Conservation (phyloP, 2,888 invertebrate species). For the Limnephilus lunatus region DNA sequence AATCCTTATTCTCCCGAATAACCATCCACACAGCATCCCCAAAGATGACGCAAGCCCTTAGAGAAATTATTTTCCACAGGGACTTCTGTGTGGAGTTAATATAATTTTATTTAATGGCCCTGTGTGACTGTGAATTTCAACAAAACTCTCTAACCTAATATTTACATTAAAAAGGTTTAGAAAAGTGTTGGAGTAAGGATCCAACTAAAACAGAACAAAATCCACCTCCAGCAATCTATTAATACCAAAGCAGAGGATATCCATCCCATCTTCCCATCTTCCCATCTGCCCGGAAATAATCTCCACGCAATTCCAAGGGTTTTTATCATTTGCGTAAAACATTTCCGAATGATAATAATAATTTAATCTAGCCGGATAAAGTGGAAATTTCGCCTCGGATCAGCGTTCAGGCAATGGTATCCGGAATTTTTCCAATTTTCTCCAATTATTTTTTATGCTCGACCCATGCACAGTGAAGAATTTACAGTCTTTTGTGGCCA, state of each 20-base stretch:
- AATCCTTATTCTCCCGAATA: too few species aligned
- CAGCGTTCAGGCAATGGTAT: neutral
- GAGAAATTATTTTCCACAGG: too few species aligned
- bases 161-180: too few species aligned
- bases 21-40: too few species aligned
- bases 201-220: neutral
- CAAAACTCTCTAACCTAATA: too few species aligned
- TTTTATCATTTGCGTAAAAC: neutral
- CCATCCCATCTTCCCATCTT: too few species aligned
- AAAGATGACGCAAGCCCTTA: too few species aligned
- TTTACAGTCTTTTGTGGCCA: neutral
- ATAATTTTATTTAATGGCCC: too few species aligned
- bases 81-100: too few species aligned
- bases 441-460: neutral
- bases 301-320: neutral
- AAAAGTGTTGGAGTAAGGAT: neutral
- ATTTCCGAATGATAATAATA: neutral
- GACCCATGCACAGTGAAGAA: neutral
- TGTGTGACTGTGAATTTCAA: too few species aligned
- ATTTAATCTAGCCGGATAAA: neutral
- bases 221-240: neutral
- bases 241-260: neutral
- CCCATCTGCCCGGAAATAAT: neutral
- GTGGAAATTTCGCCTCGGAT: neutral
- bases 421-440: neutral